Evolutionary conservation across 1,140 invertebrate species (phyloP).

Genomic region (Nylanderia fulva): DNA sequence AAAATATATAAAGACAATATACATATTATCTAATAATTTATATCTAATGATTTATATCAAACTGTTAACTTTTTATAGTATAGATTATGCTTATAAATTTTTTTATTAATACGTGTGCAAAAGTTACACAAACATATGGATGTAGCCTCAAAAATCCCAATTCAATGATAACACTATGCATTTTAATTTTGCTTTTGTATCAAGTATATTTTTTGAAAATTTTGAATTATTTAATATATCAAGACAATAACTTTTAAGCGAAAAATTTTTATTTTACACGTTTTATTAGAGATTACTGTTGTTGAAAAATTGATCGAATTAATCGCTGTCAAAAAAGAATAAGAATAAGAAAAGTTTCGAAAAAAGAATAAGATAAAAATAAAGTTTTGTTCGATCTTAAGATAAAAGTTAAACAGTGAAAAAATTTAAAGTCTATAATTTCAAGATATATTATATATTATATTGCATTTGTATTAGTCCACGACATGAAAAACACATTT

Average conservation of each 20-base stretch:
- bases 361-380: neutral
- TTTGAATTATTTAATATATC: neutral
- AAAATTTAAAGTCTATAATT: neutral
- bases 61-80: neutral
- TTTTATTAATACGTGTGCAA: neutral
- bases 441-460: too few species aligned
- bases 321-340: neutral
- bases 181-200: too few species aligned
- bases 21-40: neutral
- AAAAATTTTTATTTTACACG: neutral
- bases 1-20: neutral
- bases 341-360: too few species aligned
- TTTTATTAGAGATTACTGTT: neutral
- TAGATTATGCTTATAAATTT: neutral
- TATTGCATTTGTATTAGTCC: too few species aligned
- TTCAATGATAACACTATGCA: too few species aligned
- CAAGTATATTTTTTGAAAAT: neutral
- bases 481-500: too few species aligned
- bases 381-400: neutral
- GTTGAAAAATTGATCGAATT: neutral
- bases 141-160: neutral
- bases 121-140: neutral
- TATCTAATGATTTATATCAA: neutral
- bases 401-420: neutral
- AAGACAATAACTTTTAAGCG: neutral